These are phyloP conservation scores for Pangasius sanitwongsei DNA, from an alignment of 2,797 vertebrate genomes.

Conservation along the genomic window DNA sequence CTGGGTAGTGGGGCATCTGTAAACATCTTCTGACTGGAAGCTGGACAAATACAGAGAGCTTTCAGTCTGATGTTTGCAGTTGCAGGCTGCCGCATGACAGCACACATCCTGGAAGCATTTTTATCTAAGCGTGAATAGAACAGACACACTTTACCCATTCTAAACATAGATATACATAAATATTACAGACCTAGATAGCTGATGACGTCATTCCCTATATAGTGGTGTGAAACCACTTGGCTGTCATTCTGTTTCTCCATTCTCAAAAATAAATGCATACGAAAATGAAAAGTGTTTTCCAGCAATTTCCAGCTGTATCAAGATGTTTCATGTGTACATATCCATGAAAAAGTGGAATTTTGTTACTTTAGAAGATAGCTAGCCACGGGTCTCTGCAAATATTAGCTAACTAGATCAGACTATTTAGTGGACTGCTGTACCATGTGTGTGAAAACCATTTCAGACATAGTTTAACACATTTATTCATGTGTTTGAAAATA, in stretches of 20 bases:
- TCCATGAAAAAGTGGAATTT: neutral
- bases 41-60: slow-evolving; percentile 24
- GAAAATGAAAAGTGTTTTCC: neutral
- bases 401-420: neutral
- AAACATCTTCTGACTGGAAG: slow-evolving; percentile 55
- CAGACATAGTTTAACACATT: neutral
- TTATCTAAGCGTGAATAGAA: neutral
- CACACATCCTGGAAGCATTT: neutral
- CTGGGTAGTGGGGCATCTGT: slow-evolving; percentile 38
- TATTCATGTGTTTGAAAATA: neutral
- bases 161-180: no score
- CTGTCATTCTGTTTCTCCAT: neutral
- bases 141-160: neutral
- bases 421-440: neutral
- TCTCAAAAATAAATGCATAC: neutral
- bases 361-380: neutral
- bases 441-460: neutral
- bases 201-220: neutral
- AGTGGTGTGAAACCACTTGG: neutral
- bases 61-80: slow-evolving; percentile 53
- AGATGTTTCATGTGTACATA: neutral
- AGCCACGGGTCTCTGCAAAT: neutral
- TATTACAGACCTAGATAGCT: no score
- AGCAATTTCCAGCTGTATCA: neutral
- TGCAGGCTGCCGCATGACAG: slow-evolving; percentile 31